Base-by-base conservation (phyloP, 2,888 invertebrate species). In the Scelioninae gen. 1 region DNA sequence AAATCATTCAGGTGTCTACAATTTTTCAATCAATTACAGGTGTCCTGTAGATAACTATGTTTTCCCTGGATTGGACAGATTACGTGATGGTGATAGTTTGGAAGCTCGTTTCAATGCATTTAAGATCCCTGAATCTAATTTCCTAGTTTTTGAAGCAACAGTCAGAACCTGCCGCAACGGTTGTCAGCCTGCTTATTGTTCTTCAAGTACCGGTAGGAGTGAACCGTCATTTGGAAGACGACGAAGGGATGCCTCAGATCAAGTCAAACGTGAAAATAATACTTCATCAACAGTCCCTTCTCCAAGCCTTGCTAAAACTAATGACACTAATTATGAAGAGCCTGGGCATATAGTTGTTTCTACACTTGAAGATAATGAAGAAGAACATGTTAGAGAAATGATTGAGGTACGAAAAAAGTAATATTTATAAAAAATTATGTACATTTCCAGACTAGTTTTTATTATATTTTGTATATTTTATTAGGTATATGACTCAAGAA, bases 31-130 rank as follows among this genome's bases (percentile, higher is more conserved):
- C n/a, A n/a, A n/a, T n/a, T n/a, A n/a, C n/a, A n/a, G 98, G 40
- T 98, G 98, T 88, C 98, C 98, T 0, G 97, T 98, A 0, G 97
- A 98, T 92, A 96, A 96, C 15, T 97, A 96, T 89, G 97, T 98
- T 0, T 98, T 98, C 93, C 98, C 98, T 0, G 97, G 97, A 89
- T 92, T 98, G 86, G 97, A 97, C 90, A 95, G 96, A 89, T 95
- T 97, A 0, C 94, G 98, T 29, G 97, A 95, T 87, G 96, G 97
- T 0, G 97, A 97, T 89, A 97, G 96, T 4, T 93, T 98, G 66
- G 97, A 98, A 93, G 97, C 98, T 0, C 94, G 97, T 88, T 98
- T 98, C 92, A 97, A 98, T 92, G 98, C 98, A 0, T 98, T 98
- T 91, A 98, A 98, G 93, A 97, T 98, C 85, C 98, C 98, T 0